phyloP scores from a whole-genome alignment of 2,113 vertebrate genomes.

The Sula dactylatra region DNA sequence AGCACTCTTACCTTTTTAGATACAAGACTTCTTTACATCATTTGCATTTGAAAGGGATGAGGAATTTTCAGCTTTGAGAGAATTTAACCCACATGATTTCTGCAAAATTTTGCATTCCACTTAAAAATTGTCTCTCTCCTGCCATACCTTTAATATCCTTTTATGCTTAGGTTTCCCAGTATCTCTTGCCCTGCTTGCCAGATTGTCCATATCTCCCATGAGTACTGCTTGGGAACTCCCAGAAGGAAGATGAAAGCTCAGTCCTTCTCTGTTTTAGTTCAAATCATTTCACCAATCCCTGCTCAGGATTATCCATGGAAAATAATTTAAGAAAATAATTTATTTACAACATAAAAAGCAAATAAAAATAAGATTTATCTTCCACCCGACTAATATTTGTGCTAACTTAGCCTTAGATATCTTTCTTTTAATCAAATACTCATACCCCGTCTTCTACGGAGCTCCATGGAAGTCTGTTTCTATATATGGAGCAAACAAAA shows the following conservation, averaged over 20 bases:
- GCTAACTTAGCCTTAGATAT: background rate
- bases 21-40: slow-evolving; percentile 54
- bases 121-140: slow-evolving; percentile 60
- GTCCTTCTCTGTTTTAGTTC: slow-evolving; percentile 28
- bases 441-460: background rate
- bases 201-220: slow-evolving; percentile 31
- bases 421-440: background rate
- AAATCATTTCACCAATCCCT: background rate
- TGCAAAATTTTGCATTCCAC: slow-evolving; percentile 54
- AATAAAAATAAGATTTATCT: slow-evolving; percentile 6
- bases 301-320: slow-evolving; percentile 35
- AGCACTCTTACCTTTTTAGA: slow-evolving; percentile 65
- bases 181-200: slow-evolving; percentile 11
- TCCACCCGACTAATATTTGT: background rate
- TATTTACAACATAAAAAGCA: slow-evolving; percentile 1
- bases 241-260: slow-evolving; percentile 62
- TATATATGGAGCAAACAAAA: background rate
- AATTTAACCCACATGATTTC: slow-evolving; percentile 55
- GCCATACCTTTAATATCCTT: slow-evolving; percentile 48
- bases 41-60: slow-evolving; percentile 78
- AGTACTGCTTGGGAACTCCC: background rate
- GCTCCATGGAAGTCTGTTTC: background rate
- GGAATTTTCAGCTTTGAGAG: slow-evolving; percentile 64
- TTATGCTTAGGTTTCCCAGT: slow-evolving; percentile 31
- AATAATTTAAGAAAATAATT: slow-evolving; percentile 40